Evolutionary conservation across 1,140 invertebrate genomes (phyloP), one percentile per base, ranked within the genome.

Genomic region (Drosophila ficusphila): DNA sequence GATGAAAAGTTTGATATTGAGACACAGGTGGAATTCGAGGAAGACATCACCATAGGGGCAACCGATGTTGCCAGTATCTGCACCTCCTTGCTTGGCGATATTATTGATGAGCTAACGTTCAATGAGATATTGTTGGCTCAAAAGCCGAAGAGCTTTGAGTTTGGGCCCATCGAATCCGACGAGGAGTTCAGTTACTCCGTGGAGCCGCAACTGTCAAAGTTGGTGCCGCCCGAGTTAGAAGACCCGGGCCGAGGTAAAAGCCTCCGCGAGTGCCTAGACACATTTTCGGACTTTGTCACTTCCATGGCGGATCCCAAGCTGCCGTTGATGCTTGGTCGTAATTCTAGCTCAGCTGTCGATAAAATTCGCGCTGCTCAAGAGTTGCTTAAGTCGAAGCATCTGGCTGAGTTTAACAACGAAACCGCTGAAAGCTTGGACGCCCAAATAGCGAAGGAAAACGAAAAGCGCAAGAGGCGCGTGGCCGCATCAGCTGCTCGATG

Each of bases 171-270:
- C 27, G 85, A 89, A 41, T 89, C 77, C 1, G 89, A 90, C 49
- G 89, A 89, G 2, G 89, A 89, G 29, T 76, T 58, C 27, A 86
- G 58, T 8, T 89, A 89, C 27, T 82, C 83, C 4, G 29, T 57
- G 0, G 39, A 60, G 0, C 78, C 83, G 0, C 56, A 89, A 5
- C 51, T 88, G 2, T 52, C 75, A 2, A 33, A 60, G n/a, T 11
- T 49, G 2, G 51, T 74, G 2, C 58, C 57, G 0, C 36, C 60
- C 0, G 70, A 69, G 7, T 39, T 89, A 1, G 78, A 82, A 16
- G 39, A 83, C 64, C 78, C 83, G 0, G 83, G 70, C 0, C 21
- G 49, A 5, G 83, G 83, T 1, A 88, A 89, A 19, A 57, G 78
- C 6, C 4, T 88, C 14, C 61, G 83, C 2, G 82, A 88, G 38